These are phyloP conservation scores for Aspidiotus destructor DNA, from an alignment of 2,888 invertebrate genomes.

Conservation along the genomic window DNA sequence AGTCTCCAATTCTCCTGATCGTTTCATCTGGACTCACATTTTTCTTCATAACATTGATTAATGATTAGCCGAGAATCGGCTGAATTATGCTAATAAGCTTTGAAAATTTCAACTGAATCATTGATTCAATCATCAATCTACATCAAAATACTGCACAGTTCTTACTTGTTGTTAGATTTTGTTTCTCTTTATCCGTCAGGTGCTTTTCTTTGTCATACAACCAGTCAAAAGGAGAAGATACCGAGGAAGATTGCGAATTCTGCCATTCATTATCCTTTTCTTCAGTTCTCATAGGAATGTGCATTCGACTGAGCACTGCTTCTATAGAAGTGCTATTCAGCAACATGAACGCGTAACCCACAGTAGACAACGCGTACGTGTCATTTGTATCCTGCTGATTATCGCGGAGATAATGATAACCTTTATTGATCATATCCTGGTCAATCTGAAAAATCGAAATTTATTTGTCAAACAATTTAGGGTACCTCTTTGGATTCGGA, in stretches of 20 bases:
- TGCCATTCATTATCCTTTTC: conserved; percentile 62
- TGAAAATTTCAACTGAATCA: too few relatives aligned
- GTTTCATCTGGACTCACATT: too few relatives aligned
- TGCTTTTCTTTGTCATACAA: conserved; percentile 45
- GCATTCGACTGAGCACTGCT: conserved; percentile 50
- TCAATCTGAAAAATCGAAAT: conserved; percentile 6
- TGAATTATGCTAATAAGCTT: too few relatives aligned
- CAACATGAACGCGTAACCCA: conserved; percentile 51
- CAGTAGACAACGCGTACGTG: conserved; percentile 52
- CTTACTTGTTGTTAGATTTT: conserved; percentile 35
- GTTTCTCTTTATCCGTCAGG: conserved; percentile 35
- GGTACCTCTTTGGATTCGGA: too few relatives aligned
- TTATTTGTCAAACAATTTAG: not conserved
- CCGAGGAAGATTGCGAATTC: conserved; percentile 35
- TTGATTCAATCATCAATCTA: not conserved
- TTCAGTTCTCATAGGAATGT: conserved; percentile 55
- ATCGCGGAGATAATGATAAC: conserved; percentile 20
- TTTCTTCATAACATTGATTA: too few relatives aligned
- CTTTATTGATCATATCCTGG: conserved; percentile 1
- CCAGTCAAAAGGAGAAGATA: conserved; percentile 50
- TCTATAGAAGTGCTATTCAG: conserved; percentile 49
- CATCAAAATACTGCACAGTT: conserved; percentile 26
- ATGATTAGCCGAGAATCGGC: too few relatives aligned
- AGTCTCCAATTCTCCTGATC: too few relatives aligned
- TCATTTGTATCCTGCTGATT: conserved; percentile 49